Evolutionary conservation across 2,888 invertebrate genomes (phyloP).

Genomic region (Meandrusa payeni): DNA sequence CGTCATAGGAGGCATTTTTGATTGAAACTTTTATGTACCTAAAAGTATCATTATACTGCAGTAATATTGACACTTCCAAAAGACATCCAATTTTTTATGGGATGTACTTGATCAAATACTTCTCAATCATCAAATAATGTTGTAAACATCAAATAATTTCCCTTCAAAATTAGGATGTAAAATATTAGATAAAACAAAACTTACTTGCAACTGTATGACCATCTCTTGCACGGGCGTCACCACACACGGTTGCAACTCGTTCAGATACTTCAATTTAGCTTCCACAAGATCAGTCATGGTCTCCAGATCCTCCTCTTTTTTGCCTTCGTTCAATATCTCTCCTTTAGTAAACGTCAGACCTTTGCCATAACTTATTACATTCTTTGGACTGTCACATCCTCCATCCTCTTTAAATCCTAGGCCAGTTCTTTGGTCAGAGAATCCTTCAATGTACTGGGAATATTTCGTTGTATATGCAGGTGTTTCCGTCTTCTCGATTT

Average conservation of each 20-base stretch:
- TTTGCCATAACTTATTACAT: slow-evolving; percentile 62
- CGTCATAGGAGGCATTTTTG: too few relatives aligned
- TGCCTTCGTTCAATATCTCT: slow-evolving; percentile 68
- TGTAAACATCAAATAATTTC: too few relatives aligned
- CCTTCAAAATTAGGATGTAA: too few relatives aligned
- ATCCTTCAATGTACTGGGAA: slow-evolving; percentile 66
- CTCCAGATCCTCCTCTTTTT: slow-evolving; percentile 58
- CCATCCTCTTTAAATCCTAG: slow-evolving; percentile 66
- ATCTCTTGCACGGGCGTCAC: slow-evolving; percentile 79
- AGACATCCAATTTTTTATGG: too few relatives aligned
- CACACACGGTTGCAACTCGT: slow-evolving; percentile 62
- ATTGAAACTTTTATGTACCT: too few relatives aligned
- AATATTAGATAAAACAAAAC: slow-evolving; percentile 18
- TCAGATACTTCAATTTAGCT: slow-evolving; percentile 77
- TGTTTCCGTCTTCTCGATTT: slow-evolving; percentile 48
- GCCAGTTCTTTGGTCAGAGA: slow-evolving; percentile 68
- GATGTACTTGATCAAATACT: too few relatives aligned
- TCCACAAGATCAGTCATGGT: slow-evolving; percentile 63
- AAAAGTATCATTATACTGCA: too few relatives aligned
- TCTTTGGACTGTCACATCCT: slow-evolving; percentile 48
- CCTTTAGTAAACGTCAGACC: slow-evolving; percentile 76
- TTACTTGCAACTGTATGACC: slow-evolving; percentile 80
- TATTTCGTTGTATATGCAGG: slow-evolving; percentile 71
- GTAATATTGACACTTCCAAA: too few relatives aligned
- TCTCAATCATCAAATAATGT: too few relatives aligned